Evolutionary conservation across 2,113 vertebrate species (phyloP).

Genomic region (Hippocampus zosterae): DNA sequence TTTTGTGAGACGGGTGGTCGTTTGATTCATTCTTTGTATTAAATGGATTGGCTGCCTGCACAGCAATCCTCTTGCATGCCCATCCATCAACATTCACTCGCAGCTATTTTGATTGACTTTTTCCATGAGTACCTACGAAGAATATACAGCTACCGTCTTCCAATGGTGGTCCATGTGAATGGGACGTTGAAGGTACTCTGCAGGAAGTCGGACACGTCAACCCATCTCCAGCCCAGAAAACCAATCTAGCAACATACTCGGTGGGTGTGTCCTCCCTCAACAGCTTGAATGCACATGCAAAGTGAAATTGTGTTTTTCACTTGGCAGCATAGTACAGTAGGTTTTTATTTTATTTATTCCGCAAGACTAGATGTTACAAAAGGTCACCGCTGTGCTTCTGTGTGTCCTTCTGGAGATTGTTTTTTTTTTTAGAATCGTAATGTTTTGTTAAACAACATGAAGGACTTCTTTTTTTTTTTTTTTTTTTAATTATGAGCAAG

Average conservation of each 20-base stretch:
- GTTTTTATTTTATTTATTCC: background rate
- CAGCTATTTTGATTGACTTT: background rate
- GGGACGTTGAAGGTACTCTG: constrained; percentile 7
- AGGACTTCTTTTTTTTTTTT: constrained; percentile 12
- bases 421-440: background rate
- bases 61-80: background rate
- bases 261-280: constrained; percentile 24
- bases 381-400: constrained; percentile 9
- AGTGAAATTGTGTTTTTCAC: constrained; percentile 24
- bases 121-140: constrained; percentile 24
- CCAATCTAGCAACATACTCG: constrained; percentile 20
- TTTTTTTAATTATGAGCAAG: constrained; percentile 38
- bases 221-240: constrained; percentile 7
- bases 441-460: constrained; percentile 18
- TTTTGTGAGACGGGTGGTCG: too few relatives aligned
- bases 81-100: background rate
- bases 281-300: constrained; percentile 16
- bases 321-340: background rate
- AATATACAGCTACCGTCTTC: constrained; percentile 33
- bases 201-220: constrained; percentile 11
- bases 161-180: constrained; percentile 37
- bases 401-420: constrained; percentile 21
- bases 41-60: background rate
- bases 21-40: background rate
- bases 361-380: constrained; percentile 3